Percentiles rank a stretch among this genome's conserved stretches.
Conservation (phyloP, 2,797 vertebrate genomes). For the Mormyrus hasselquistii region DNA sequence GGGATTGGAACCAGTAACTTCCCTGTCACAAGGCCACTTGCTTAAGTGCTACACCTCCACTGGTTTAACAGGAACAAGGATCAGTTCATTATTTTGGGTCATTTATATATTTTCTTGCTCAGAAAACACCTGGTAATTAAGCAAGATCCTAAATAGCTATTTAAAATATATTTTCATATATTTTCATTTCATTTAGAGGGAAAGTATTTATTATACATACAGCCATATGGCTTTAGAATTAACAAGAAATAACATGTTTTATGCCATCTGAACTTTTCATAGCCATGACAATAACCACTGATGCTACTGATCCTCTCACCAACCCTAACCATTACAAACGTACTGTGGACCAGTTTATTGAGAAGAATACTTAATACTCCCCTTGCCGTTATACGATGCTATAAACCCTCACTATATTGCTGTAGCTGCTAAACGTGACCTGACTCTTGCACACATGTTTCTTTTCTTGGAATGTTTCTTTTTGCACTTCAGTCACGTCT, state of each 20-base stretch:
- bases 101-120: neutral
- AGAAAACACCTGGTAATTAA: conserved; percentile 1
- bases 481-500: neutral
- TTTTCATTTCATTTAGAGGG: neutral
- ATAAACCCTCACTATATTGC: neutral
- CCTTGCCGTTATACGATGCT: neutral
- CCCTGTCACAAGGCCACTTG: neutral
- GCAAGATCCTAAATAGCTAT: neutral
- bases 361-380: conserved; percentile 6
- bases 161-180: neutral
- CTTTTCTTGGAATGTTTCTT: neutral
- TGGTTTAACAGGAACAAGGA: neutral
- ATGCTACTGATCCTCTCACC: neutral
- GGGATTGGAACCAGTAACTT: neutral
- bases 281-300: neutral
- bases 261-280: neutral
- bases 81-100: conserved; percentile 1
- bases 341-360: neutral
- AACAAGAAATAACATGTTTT: neutral
- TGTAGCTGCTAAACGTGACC: neutral
- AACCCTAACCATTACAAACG: neutral
- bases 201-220: neutral
- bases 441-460: neutral
- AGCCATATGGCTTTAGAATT: neutral
- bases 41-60: neutral